Evolutionary conservation across 2,113 vertebrate species (phyloP), one percentile per base, ranked within the genome.

Genomic region (Ptilonorhynchus violaceus): DNA sequence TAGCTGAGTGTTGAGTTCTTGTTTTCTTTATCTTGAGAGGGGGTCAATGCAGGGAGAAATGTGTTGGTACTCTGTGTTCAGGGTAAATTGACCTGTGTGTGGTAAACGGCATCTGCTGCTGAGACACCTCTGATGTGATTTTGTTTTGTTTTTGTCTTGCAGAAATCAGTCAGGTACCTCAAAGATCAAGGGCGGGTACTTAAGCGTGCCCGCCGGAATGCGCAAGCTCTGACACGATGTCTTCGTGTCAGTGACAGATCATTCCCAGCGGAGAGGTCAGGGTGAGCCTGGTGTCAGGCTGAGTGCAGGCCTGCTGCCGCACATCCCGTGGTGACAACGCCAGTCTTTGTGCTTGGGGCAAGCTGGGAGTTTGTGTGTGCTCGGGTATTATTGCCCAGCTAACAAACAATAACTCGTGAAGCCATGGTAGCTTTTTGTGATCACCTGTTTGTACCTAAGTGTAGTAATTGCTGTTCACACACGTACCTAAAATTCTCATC

Each of bases 191-290:
- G 30, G 30, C 18, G 4, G 25, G 24, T 56, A 13, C 44, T 87
- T 6, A 33, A 39, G 50, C 7, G 41, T 60, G 17, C 78, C 82
- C 2, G 5, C 12, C 2, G 1, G 69, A 88, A 15, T 0, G 1
- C 37, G 23, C 75, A 93, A 83, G 85, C 55, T 85, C n/a, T 16
- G 22, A 86, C 72, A 27, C 5, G 55, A 49, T 15, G 13, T 56
- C 53, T 56, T 41, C 11, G 1, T 6, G 0, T 49, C 81, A 13
- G 0, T 35, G 72, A 39, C 9, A 7, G n/a, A 49, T 87, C 37
- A 7, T 8, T 80, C 33, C 59, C 23, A 8, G 12, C 37, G 33
- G 75, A 62, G 52, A 77, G 79, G 63, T 93, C 82, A 90, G 62
- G 88, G 66, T 4, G 25, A 93, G 50, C 23, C 24, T n/a, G 7